These are phyloP conservation scores for Urocitellus parryii DNA, from an alignment of 2,113 vertebrate genomes.

Conservation along the genomic window DNA sequence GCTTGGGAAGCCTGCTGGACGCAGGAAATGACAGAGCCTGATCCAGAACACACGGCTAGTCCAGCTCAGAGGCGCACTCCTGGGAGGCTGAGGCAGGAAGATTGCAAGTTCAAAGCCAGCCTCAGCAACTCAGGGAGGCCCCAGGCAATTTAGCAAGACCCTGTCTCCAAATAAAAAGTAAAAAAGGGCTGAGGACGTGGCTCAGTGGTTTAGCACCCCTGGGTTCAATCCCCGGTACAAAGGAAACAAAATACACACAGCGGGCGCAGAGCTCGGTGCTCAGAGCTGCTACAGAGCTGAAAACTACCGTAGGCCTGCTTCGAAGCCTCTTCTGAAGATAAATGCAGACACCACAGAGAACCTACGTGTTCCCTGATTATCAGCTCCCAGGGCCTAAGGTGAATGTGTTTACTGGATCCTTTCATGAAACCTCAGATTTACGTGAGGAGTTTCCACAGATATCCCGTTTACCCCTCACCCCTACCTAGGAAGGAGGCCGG, in stretches of 20 bases:
- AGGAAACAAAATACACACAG: background rate
- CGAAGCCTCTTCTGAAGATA: background rate
- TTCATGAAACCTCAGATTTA: background rate
- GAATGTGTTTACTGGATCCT: background rate
- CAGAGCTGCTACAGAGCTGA: fast-evolving
- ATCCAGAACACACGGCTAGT: background rate
- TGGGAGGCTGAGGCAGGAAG: background rate
- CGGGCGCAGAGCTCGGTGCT: background rate
- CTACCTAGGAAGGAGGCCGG: background rate
- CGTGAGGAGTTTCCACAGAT: background rate
- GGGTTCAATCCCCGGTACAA: background rate
- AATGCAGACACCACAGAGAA: background rate
- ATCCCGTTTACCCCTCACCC: background rate
- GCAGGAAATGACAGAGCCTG: background rate
- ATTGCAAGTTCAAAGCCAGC: background rate
- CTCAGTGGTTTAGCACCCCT: background rate
- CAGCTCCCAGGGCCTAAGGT: background rate
- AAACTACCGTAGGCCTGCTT: fast-evolving
- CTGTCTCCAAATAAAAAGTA: no score
- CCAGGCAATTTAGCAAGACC: background rate
- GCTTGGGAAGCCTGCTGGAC: background rate
- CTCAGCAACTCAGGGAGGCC: background rate
- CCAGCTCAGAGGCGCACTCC: background rate
- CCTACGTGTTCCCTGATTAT: background rate
- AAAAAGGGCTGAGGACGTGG: background rate